Evolutionary conservation across 2,113 vertebrate species (phyloP), one percentile per base, ranked within the genome.

Genomic region (Egretta garzetta): DNA sequence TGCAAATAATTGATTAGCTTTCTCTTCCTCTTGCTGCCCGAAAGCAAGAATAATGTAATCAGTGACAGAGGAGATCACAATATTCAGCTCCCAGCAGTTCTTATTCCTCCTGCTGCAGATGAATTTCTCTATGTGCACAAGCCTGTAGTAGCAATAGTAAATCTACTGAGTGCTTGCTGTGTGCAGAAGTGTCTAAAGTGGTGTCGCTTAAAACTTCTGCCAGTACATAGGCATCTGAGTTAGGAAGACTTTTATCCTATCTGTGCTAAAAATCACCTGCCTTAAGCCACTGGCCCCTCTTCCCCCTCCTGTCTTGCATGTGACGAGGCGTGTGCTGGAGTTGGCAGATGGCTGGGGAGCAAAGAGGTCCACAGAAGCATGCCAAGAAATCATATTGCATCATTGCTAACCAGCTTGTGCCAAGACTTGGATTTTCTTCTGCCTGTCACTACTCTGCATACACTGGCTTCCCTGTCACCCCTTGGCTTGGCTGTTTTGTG

Each of bases 1-100:
- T 87, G 73, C 52, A 9, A 50, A 58, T 86, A 89, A 95, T 89
- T 92, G 12, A 91, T 93, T 84, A 91, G 81, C 32, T 92, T 87
- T 76, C 68, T 45, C 53, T 83, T 88, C 70, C 63, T 93, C 59
- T 85, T 70, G 63, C 82, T 86, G 67, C n/a, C 30, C 21, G 9
- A 41, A 85, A 72, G 68, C 68, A 77, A 92, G 90, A 91, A 39
- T 81, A 92, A 88, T 76, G 80, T 82, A 67, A 90, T 84, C 64
- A 35, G 63, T 9, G 8, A 71, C 33, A 47, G 81, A 86, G 5
- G 50, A 93, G 60, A 92, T 35, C 27, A 12, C 27, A 33, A n/a
- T 71, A 71, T 92, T 86, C 80, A 59, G 35, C 45, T 95, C 58
- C 45, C 70, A 93, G 92, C 74, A 89, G 72, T 52, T 88, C 89